phyloP scores from a whole-genome alignment of 2,113 vertebrate species.

The Murina feae region DNA sequence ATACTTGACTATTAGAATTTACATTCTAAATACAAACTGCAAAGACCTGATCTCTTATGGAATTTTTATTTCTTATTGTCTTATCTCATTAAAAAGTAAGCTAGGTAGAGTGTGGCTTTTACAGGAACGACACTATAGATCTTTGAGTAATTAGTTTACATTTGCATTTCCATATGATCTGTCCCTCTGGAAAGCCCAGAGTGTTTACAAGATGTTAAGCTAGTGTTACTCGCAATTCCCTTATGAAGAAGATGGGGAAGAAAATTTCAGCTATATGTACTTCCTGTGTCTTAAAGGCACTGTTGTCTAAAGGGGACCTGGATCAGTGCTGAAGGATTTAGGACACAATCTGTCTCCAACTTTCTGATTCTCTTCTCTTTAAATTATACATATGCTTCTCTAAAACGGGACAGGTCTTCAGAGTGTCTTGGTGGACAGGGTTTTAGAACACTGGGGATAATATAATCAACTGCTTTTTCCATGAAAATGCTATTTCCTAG shows the following conservation, averaged over 20 bases:
- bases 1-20: background rate
- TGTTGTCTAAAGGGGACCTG: background rate
- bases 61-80: background rate
- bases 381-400: background rate
- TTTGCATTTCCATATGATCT: background rate
- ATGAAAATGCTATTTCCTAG: conserved; percentile 47
- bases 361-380: conserved; percentile 3
- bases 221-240: background rate
- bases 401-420: background rate
- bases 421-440: background rate
- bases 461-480: conserved; percentile 36
- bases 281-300: background rate
- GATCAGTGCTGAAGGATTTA: background rate
- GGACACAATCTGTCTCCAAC: background rate
- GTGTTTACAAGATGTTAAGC: background rate
- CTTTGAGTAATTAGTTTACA: background rate
- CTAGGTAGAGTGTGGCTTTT: background rate
- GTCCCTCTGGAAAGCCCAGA: background rate
- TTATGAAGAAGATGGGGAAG: background rate
- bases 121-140: background rate
- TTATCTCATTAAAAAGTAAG: conserved; percentile 11
- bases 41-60: background rate
- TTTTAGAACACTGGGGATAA: conserved; percentile 32
- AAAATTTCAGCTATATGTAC: background rate
- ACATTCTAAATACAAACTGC: background rate